These are phyloP conservation scores for Oxygymnocypris stewartii DNA, from an alignment of 2,113 vertebrate species.

Conservation along the genomic window DNA sequence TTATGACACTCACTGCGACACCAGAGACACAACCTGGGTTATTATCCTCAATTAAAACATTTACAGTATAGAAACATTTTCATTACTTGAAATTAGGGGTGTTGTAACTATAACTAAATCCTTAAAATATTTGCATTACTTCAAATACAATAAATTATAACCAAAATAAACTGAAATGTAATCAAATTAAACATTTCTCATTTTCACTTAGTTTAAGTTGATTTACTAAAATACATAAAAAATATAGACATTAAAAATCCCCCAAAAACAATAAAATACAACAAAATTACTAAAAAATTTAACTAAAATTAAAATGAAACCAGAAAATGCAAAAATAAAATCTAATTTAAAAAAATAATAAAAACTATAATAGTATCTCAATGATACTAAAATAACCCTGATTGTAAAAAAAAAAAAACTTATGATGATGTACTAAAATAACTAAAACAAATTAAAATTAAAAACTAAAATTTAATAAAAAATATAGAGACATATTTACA, in stretches of 20 bases:
- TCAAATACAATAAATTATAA: too few relatives aligned
- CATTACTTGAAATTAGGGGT: too few relatives aligned
- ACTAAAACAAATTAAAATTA: neutral
- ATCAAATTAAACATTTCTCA: too few relatives aligned
- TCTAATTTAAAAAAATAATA: neutral
- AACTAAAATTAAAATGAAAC: neutral
- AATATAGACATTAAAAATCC: neutral
- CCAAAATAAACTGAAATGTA: neutral
- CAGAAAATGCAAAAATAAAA: neutral
- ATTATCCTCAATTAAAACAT: neutral
- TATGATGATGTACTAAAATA: neutral
- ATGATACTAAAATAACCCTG: neutral
- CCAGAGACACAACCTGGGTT: neutral
- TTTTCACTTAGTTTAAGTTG: too few relatives aligned
- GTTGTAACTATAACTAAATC: too few relatives aligned
- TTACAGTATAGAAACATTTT: too few relatives aligned
- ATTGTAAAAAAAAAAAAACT: too few relatives aligned
- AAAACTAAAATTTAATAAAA: neutral
- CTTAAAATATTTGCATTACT: too few relatives aligned
- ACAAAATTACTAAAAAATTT: neutral
- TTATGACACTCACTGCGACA: conserved; percentile 93
- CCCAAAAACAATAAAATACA: too few relatives aligned
- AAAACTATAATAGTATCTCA: neutral
- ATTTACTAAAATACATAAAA: neutral
- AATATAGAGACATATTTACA: neutral